Conservation (phyloP, 1,140 invertebrate genomes). For the Onthophagus taurus region DNA sequence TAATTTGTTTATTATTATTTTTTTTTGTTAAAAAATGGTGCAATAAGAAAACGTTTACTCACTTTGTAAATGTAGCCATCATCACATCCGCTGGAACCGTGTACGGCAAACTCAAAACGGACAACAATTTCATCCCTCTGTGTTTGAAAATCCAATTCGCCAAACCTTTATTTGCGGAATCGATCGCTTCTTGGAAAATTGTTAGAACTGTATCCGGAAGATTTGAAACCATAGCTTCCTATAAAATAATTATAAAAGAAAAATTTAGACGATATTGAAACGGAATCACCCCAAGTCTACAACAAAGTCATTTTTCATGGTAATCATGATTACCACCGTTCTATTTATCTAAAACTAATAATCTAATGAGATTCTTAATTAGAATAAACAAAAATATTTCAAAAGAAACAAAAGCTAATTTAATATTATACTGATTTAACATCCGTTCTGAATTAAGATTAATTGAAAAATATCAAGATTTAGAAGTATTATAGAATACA, state of each 20-base stretch:
- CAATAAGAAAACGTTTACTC: constrained; percentile 42
- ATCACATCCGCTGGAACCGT: constrained; percentile 77
- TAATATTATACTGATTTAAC: too few species aligned
- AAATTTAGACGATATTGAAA: background rate
- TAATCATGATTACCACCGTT: too few species aligned
- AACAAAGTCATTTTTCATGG: too few species aligned
- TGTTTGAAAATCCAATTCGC: constrained; percentile 84
- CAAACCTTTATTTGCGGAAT: constrained; percentile 80
- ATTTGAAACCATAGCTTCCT: constrained; percentile 79
- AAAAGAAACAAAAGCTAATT: too few species aligned
- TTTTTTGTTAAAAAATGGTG: too few species aligned
- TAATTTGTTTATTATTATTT: too few species aligned
- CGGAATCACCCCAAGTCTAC: background rate
- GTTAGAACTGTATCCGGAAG: constrained; percentile 75
- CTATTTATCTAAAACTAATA: too few species aligned
- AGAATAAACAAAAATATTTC: too few species aligned
- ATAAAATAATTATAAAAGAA: constrained; percentile 12
- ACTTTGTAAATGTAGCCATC: constrained; percentile 74
- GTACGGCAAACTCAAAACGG: constrained; percentile 72
- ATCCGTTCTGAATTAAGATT: too few species aligned
- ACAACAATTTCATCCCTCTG: constrained; percentile 66
- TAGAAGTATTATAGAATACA: too few species aligned
- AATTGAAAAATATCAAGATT: too few species aligned
- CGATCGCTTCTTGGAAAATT: constrained; percentile 85
- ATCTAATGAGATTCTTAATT: too few species aligned